Conservation (phyloP, 2,113 vertebrate genomes). For the Rattus norvegicus region DNA sequence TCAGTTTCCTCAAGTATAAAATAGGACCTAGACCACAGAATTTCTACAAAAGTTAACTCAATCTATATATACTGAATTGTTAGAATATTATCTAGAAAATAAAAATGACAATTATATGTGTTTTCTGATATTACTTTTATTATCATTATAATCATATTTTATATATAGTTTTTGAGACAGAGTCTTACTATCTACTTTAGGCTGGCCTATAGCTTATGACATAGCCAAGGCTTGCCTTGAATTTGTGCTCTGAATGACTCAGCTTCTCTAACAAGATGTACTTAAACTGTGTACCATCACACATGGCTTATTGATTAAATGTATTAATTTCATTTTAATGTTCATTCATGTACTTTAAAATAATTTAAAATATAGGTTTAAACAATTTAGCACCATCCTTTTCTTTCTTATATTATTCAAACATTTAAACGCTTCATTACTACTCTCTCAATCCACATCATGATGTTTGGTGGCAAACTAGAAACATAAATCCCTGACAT, state of each 20-base stretch:
- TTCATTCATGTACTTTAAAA: not conserved
- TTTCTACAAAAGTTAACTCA: not conserved
- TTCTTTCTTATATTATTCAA: not conserved
- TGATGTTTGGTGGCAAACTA: not conserved
- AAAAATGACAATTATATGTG: not conserved
- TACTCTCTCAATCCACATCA: not conserved
- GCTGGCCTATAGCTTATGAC: not conserved
- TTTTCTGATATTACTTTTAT: not conserved
- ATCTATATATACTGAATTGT: not conserved
- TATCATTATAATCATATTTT: not conserved
- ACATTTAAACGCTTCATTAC: not conserved
- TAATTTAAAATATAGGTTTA: conserved; percentile 53
- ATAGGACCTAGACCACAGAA: not conserved
- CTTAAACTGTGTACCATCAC: not conserved
- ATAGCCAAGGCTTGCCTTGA: not conserved
- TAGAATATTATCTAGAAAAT: not conserved
- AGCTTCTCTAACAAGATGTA: not conserved
- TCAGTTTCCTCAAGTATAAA: conserved; percentile 2
- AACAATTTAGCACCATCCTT: not conserved
- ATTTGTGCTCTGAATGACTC: not conserved
- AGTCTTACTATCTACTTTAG: not conserved
- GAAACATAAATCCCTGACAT: not conserved
- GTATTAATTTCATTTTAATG: not conserved
- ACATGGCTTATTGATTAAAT: not conserved
- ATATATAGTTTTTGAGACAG: not conserved